phyloP scores from a whole-genome alignment of 64 coral and sea anemone genomes.

The Acropora yongei region DNA sequence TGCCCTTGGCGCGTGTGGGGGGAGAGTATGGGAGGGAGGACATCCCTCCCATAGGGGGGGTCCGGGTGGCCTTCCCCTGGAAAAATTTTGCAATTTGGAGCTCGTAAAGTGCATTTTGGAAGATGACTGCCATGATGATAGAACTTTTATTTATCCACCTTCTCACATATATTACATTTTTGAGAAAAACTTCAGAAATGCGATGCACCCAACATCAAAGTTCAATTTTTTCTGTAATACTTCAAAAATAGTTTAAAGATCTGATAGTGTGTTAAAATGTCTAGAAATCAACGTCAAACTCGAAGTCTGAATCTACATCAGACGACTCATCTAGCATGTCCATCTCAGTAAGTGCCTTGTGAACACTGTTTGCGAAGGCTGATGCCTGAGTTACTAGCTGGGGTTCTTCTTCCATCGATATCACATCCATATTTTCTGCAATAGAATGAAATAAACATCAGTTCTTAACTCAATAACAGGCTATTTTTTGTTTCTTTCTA shows the following conservation, averaged over 20 bases:
- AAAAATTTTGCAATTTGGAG: background rate
- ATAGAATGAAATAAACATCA: too few relatives aligned
- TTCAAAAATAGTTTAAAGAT: slow-evolving; percentile 1
- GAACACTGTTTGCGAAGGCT: too few relatives aligned
- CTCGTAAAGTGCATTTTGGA: background rate
- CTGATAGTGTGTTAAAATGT: background rate
- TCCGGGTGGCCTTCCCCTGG: background rate
- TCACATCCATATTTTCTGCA: too few relatives aligned
- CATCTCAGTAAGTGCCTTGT: too few relatives aligned
- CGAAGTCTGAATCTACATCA: background rate
- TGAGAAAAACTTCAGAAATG: background rate
- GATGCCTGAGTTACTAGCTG: too few relatives aligned
- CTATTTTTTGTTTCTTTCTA: too few relatives aligned
- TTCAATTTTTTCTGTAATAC: background rate
- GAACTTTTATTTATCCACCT: background rate
- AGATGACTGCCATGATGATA: background rate
- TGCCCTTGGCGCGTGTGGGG: background rate
- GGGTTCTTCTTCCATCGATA: too few relatives aligned
- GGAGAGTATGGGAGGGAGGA: background rate
- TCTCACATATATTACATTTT: background rate
- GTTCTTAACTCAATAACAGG: too few relatives aligned
- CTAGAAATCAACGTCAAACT: background rate
- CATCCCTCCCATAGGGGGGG: background rate
- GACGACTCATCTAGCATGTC: background rate
- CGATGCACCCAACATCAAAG: background rate